A percentile compares a stretch with the other conserved stretches of the same genome.
phyloP scores from a whole-genome alignment of 2,888 invertebrate genomes.

The Keiferia lycopersicella region DNA sequence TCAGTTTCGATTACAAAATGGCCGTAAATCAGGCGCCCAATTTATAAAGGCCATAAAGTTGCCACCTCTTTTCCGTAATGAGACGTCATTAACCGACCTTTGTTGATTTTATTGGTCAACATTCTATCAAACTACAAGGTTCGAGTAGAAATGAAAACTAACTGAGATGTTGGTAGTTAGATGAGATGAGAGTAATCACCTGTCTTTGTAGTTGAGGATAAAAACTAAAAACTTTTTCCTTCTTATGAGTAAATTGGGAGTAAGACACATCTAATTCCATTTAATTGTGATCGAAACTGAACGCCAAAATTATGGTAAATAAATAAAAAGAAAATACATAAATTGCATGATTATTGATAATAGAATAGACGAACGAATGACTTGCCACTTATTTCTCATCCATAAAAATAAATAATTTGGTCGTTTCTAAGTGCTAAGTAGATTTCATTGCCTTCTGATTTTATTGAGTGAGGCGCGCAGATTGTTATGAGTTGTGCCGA shows the following conservation, averaged over 20 bases:
- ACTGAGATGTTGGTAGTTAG: not conserved
- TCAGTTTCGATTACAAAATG: constrained; percentile 57
- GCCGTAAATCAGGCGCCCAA: constrained; percentile 58
- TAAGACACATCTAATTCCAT: no score
- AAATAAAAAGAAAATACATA: no score
- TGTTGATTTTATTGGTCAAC: constrained; percentile 47
- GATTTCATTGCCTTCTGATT: not conserved
- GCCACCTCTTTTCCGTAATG: constrained; percentile 63
- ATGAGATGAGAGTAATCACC: not conserved
- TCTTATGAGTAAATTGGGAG: no score
- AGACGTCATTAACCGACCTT: constrained; percentile 55
- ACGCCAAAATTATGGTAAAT: no score
- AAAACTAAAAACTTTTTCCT: no score
- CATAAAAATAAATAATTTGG: no score
- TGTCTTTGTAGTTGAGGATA: not conserved
- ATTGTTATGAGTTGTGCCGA: not conserved
- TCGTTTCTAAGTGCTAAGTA: no score
- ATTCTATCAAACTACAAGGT: constrained; percentile 22
- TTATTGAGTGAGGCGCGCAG: not conserved
- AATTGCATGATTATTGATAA: no score
- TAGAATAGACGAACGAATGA: no score
- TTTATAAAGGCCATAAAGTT: constrained; percentile 66
- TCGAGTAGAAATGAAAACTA: constrained; percentile 15
- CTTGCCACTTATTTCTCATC: no score
- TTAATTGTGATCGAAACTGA: no score